Base-by-base conservation (phyloP, 2,797 vertebrate species). In the Otolemur crassicaudatus region DNA sequence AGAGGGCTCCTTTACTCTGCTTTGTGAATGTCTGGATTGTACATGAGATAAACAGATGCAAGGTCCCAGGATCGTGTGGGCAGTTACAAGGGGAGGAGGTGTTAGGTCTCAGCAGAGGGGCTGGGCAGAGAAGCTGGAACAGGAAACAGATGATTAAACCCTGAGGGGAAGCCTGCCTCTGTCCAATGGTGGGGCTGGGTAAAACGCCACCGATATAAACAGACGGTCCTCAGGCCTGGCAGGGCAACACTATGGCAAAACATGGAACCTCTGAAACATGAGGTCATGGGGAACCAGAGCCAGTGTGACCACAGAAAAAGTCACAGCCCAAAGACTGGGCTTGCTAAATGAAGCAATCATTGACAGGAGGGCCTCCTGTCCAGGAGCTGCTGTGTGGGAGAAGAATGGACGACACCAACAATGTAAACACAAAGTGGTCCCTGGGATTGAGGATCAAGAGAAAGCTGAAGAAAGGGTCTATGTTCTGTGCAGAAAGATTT, bases 271-370 rank as follows among this genome's bases (percentile, higher is more conserved):
- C 3, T 20, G 76, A 75, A 83, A 63, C 58, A 94, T 79, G 95
- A 95, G 77, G 81, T 96, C 92, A 94, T 46, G 72, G 56, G n/a
- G 75, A 77, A 16, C 7, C 2, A 23, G 53, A 70, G 87, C 88
- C 86, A 94, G 85, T 0, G 58, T 65, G 58, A 87, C 84, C 85
- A 82, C 90, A 85, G 77, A 87, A 81, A 80, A 69, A 73, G 92
- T 37, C 65, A 20, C 37, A 63, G 61, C 61, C 95, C 46, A 34
- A 29, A 40, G 61, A 22, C 27, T 13, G 56, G 87, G 27, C 40
- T 84, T 63, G 87, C 69, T 53, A 11, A 25, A 23, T 43, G 34
- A 53, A 90, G 84, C 60, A 7, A 13, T 1, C 10, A 10, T 49
- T 0, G 4, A 19, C 16, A 37, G 76, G 65, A 82, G 31, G 40